Conservation (phyloP, 64 coral and sea anemone genomes). For the Porites australiensis region DNA sequence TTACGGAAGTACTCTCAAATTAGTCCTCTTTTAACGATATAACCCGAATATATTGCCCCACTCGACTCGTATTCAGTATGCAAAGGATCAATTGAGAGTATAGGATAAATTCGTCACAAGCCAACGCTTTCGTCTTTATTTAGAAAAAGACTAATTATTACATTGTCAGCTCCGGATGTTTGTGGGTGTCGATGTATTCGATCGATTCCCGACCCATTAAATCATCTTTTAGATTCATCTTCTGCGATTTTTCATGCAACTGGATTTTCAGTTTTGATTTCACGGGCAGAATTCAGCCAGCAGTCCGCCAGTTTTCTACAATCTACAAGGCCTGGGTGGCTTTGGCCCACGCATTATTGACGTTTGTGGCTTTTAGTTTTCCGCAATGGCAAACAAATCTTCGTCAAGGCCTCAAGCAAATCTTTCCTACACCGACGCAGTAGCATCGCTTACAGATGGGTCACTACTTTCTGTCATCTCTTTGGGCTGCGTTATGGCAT, state of each 20-base stretch:
- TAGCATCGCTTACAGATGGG: not conserved
- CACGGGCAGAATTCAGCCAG: too few relatives aligned
- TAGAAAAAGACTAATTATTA: not conserved
- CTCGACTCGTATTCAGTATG: not conserved
- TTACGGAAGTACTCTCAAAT: not conserved
- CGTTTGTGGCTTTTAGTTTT: not conserved
- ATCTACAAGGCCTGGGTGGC: not conserved
- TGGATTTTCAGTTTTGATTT: not conserved
- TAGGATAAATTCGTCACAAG: not conserved
- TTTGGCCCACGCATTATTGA: not conserved
- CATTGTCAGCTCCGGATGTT: not conserved
- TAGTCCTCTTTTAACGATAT: not conserved
- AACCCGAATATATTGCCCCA: not conserved
- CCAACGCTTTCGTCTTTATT: not conserved
- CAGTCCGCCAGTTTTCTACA: too few relatives aligned
- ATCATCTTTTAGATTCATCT: not conserved
- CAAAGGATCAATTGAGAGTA: too few relatives aligned
- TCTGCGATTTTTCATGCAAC: not conserved
- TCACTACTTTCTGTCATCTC: constrained; percentile 9
- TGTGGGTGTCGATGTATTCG: not conserved
- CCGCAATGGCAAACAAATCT: not conserved
- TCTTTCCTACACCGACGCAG: not conserved
- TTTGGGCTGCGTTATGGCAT: constrained; percentile 55
- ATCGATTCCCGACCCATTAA: not conserved
- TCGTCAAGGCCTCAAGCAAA: not conserved